phyloP scores from a whole-genome alignment of 2,888 invertebrate species.

The Palloptera scutellata region DNA sequence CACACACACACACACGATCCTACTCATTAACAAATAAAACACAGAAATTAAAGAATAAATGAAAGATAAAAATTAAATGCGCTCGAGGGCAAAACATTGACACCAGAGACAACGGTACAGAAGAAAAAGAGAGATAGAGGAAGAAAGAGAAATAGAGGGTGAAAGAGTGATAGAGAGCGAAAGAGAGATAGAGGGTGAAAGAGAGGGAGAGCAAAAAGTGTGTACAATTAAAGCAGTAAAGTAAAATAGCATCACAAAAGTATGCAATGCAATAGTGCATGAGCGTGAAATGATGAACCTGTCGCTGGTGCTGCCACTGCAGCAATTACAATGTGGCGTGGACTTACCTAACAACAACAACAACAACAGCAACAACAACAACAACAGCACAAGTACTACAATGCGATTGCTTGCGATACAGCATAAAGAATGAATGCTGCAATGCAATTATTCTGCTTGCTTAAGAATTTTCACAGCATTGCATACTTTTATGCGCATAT shows the following conservation, averaged over 20 bases:
- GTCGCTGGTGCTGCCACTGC: too few species aligned
- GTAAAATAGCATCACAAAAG: too few species aligned
- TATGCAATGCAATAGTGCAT: too few species aligned
- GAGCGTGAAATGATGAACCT: too few species aligned
- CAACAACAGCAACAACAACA: slow-evolving; percentile 15
- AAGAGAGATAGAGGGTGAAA: slow-evolving; percentile 13
- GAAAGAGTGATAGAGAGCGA: not conserved
- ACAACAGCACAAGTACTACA: slow-evolving; percentile 10
- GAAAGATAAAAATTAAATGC: slow-evolving; percentile 21
- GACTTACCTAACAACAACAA: slow-evolving; percentile 9
- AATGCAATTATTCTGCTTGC: too few species aligned
- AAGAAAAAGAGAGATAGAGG: slow-evolving; percentile 13
- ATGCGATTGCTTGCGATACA: not conserved
- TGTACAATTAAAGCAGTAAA: slow-evolving; percentile 1
- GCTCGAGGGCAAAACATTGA: slow-evolving; percentile 59
- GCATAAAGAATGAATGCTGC: not conserved
- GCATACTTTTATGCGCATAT: too few species aligned
- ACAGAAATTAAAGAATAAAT: too few species aligned
- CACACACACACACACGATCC: too few species aligned
- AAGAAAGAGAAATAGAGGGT: slow-evolving; percentile 1
- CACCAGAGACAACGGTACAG: slow-evolving; percentile 42
- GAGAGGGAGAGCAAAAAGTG: slow-evolving; percentile 27
- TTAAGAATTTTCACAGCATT: too few species aligned
- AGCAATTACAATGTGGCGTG: not conserved
- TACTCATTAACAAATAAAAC: too few species aligned